A percentile compares a stretch with the other conserved stretches of the same genome.
These are phyloP conservation scores for Erpornis zantholeuca DNA, from an alignment of 2,113 vertebrate genomes.

Conservation along the genomic window DNA sequence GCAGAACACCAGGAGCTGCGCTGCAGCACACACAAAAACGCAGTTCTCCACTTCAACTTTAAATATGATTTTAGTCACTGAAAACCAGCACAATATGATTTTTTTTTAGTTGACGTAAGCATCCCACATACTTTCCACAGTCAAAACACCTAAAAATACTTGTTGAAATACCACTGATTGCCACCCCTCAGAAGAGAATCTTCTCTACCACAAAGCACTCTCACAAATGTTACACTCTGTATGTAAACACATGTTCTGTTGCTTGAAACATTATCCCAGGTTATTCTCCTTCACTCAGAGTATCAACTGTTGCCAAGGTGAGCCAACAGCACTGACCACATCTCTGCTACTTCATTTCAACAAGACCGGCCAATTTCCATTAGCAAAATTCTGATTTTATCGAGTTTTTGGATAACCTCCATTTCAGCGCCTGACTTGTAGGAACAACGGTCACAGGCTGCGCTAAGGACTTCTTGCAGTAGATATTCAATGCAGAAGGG, in stretches of 20 bases:
- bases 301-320: neutral
- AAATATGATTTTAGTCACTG: neutral
- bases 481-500: neutral
- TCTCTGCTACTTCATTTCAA: neutral
- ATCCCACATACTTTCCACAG: neutral
- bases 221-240: neutral
- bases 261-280: neutral
- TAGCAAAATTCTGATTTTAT: conserved; percentile 20
- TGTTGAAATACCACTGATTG: neutral
- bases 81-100: neutral
- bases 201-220: neutral
- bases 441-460: neutral
- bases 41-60: neutral
- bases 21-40: neutral
- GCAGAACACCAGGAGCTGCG: neutral
- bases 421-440: neutral
- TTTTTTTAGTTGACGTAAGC: neutral
- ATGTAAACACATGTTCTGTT: fast-evolving
- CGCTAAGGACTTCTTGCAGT: neutral
- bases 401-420: neutral
- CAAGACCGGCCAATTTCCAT: neutral
- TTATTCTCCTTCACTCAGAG: neutral
- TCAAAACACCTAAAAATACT: conserved; percentile 1
- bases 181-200: neutral
- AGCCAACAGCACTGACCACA: neutral